Conservation (phyloP, 2,113 vertebrate genomes). For the Montifringilla adamsi region DNA sequence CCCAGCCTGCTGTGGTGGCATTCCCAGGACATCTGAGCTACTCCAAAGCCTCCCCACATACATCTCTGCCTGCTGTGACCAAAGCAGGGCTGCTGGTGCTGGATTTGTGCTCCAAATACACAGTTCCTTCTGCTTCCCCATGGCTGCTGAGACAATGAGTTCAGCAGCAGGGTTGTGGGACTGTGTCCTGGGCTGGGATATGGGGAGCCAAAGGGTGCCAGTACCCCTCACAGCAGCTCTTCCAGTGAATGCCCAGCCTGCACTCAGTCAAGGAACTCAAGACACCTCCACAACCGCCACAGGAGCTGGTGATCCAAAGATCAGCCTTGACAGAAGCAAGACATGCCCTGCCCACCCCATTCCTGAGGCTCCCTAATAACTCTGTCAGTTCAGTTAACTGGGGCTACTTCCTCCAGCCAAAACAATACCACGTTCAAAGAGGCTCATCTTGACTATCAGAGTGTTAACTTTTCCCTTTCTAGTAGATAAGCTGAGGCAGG, state of each 20-base stretch:
- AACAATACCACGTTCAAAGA: conserved; percentile 23
- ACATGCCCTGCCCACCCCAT: background rate
- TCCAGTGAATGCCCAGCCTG: background rate
- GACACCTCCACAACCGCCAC: background rate
- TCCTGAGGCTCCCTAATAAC: background rate
- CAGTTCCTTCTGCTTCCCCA: background rate
- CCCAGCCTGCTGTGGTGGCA: background rate
- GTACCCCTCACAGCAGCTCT: background rate
- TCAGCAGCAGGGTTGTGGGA: background rate
- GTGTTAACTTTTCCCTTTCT: conserved; percentile 6
- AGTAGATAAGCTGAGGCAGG: background rate
- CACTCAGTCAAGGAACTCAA: background rate
- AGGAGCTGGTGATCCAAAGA: background rate
- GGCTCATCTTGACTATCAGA: background rate
- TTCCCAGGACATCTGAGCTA: background rate
- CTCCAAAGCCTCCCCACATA: background rate
- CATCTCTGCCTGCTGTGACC: background rate
- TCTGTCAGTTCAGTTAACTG: conserved; percentile 17
- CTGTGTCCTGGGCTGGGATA: background rate
- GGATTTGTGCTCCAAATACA: background rate
- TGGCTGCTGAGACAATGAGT: background rate
- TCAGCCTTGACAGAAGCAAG: background rate
- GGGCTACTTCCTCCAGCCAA: conserved; percentile 16
- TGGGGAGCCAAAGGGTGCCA: background rate
- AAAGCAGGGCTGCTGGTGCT: background rate